Base-by-base conservation (phyloP, 2,888 invertebrate genomes). In the Heliconius ethilla region DNA sequence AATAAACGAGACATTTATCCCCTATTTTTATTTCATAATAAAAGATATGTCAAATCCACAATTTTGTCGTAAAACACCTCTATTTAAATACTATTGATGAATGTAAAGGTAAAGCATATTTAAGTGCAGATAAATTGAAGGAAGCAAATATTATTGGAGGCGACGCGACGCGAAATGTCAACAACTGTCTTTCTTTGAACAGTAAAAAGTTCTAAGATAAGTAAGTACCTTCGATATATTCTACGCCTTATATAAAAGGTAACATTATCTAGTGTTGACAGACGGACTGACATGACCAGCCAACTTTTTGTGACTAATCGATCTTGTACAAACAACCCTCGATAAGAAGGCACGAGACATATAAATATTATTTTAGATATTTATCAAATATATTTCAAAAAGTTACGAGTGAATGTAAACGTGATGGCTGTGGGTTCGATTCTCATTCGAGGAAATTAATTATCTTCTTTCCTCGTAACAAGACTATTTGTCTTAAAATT, bases 101-200 rank as follows among this genome's bases (percentile, higher is more conserved):
- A 73, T 73, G 70, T 59, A 72, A 72, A 69, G 15, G 70, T 59
- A 70, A 72, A 69, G 15, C 70, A 76, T 33, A 78, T 59, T 59
- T 75, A 81, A 75, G 59, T 67, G 27, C 40, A 75, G 81, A 81
- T 82, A 82, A 82, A 76, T 79, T 75, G 70, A 80, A 77, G 82
- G 78, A 82, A 82, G 74, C 75, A 69, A 77, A 80, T 80, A 73
- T 82, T 82, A 80, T 77, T 62, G 33, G 65, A 66, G 51, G 22
- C 69, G 69, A 69, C 15, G n/a, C 45, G 65, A 62, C 75, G 45
- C 63, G 59, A 70, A 73, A 66, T 73, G 78, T 75, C 72, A 70
- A 70, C 40, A 72, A 75, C 79, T 81, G 79, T 75, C 76, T 75
- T 55, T 76, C 62, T 81, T 78, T 69, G 76, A 70, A 76, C 67